Evolutionary conservation across 2,888 invertebrate genomes (phyloP).

Genomic region (Aspidiotus rigidus): DNA sequence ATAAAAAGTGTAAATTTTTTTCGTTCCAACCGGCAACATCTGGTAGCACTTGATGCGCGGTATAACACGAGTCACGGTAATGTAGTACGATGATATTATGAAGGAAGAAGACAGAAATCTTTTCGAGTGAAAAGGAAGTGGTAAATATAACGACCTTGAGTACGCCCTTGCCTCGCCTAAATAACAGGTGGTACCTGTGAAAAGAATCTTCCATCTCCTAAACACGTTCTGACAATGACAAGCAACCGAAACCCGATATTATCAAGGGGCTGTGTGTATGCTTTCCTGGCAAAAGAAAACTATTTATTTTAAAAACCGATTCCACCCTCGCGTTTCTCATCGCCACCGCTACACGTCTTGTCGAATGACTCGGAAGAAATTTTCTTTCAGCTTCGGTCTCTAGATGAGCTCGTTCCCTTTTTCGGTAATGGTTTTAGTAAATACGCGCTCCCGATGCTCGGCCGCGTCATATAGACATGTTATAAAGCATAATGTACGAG

Average conservation of each 20-base stretch:
- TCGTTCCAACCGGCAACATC: too few species aligned
- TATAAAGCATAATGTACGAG: too few species aligned
- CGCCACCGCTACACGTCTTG: too few species aligned
- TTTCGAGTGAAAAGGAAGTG: constrained; percentile 16
- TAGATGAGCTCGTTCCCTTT: too few species aligned
- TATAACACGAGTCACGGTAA: too few species aligned
- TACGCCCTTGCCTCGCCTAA: constrained; percentile 15
- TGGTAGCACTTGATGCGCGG: too few species aligned
- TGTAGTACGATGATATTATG: neutral
- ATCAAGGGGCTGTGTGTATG: constrained; percentile 10
- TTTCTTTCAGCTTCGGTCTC: constrained; percentile 3
- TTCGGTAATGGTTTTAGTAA: too few species aligned
- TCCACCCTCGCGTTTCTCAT: constrained; percentile 15
- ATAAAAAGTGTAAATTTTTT: too few species aligned
- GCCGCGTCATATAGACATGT: too few species aligned
- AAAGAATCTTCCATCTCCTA: constrained; percentile 26
- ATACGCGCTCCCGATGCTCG: too few species aligned
- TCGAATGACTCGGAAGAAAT: constrained; percentile 21
- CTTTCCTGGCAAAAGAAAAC: constrained; percentile 12
- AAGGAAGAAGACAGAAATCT: constrained; percentile 19
- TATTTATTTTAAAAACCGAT: constrained; percentile 27
- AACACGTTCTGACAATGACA: constrained; percentile 32
- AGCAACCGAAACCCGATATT: constrained; percentile 32
- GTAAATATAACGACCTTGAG: constrained; percentile 23
- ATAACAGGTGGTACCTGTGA: constrained; percentile 26